phyloP scores from a whole-genome alignment of 2,888 invertebrate species.

The Coenonympha glycerion region DNA sequence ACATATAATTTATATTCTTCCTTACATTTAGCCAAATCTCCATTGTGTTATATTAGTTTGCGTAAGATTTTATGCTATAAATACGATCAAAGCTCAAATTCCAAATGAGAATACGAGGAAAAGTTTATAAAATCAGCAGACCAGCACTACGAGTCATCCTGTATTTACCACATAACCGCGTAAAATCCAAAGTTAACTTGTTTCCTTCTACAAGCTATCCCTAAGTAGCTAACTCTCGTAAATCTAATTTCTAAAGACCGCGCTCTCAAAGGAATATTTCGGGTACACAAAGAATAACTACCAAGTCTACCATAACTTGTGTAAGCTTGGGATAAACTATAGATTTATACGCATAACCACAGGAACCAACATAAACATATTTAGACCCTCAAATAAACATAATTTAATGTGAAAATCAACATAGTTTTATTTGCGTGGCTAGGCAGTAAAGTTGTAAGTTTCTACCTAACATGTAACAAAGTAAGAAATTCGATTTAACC shows the following conservation, averaged over 20 bases:
- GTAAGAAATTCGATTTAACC: too few species aligned
- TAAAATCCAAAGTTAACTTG: slow-evolving; percentile 12
- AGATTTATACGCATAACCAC: not conserved
- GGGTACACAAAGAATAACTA: too few species aligned
- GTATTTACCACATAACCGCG: slow-evolving; percentile 6
- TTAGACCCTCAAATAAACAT: not conserved
- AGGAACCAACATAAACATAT: not conserved
- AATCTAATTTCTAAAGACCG: slow-evolving; percentile 22
- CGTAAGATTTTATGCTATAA: too few species aligned
- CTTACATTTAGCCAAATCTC: too few species aligned
- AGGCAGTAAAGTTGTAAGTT: too few species aligned
- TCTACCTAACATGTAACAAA: too few species aligned
- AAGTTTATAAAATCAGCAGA: not conserved
- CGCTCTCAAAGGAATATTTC: slow-evolving; percentile 13
- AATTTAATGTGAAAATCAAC: not conserved
- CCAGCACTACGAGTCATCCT: not conserved
- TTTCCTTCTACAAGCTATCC: slow-evolving; percentile 14
- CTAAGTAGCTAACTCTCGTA: slow-evolving; percentile 17
- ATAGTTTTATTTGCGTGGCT: too few species aligned
- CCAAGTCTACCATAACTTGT: not conserved
- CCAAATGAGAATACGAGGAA: not conserved
- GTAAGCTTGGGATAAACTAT: not conserved
- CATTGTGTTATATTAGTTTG: too few species aligned
- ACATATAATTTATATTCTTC: too few species aligned
- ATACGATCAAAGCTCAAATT: too few species aligned